Percentiles rank a stretch among this genome's conserved stretches.
These are phyloP conservation scores for Ovis canadensis DNA, from an alignment of 2,113 vertebrate genomes.

Conservation along the genomic window DNA sequence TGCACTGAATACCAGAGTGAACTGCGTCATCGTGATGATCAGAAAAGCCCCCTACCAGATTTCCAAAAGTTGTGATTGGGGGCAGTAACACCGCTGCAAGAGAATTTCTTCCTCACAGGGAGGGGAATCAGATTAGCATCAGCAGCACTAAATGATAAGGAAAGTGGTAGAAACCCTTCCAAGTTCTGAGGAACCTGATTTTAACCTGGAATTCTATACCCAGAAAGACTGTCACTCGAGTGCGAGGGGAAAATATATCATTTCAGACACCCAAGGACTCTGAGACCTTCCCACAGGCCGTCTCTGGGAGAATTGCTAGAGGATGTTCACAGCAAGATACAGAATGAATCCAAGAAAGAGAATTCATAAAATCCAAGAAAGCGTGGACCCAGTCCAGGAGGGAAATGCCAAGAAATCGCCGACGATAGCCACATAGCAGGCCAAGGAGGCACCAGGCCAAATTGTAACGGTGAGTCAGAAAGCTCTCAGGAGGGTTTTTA, in stretches of 20 bases:
- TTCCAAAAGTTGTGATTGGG: neutral
- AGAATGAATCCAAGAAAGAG: slow-evolving; percentile 26
- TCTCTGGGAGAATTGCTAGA: neutral
- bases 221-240: slow-evolving; percentile 31
- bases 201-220: slow-evolving; percentile 45
- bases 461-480: neutral
- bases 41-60: neutral
- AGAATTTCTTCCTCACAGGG: neutral
- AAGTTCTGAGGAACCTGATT: neutral
- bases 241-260: neutral
- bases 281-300: neutral
- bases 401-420: slow-evolving; percentile 25
- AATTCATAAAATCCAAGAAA: slow-evolving; percentile 18
- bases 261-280: neutral
- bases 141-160: neutral
- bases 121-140: neutral
- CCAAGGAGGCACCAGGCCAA: neutral
- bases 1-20: neutral
- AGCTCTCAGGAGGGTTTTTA: neutral
- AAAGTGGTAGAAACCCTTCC: neutral
- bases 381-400: neutral
- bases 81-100: no score
- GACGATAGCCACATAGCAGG: neutral
- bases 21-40: neutral
- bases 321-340: neutral